Evolutionary conservation across 2,113 vertebrate genomes (phyloP).

Genomic region (Ptyas mucosa): DNA sequence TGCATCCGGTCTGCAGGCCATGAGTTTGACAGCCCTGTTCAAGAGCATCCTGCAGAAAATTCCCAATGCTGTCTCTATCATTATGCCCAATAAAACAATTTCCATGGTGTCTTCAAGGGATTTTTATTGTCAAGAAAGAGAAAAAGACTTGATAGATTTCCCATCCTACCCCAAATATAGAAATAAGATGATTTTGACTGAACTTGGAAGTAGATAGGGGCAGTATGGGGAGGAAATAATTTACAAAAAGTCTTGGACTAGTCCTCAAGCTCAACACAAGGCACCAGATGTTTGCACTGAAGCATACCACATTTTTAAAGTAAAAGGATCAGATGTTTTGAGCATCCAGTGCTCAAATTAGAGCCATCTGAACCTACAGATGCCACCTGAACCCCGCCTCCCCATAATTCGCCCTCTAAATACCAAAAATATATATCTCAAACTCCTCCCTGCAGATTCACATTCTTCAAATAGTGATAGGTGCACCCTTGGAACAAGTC

Average conservation of each 20-base stretch:
- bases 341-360: neutral
- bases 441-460: neutral
- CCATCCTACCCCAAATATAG: neutral
- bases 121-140: neutral
- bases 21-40: no score
- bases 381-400: neutral
- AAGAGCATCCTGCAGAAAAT: neutral
- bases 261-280: neutral
- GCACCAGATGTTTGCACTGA: neutral
- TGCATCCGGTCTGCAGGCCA: accelerated
- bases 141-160: neutral
- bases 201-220: neutral
- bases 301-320: neutral
- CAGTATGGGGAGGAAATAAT: neutral
- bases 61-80: neutral
- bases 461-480: neutral
- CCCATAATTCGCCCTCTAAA: neutral
- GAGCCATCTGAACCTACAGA: neutral
- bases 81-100: neutral
- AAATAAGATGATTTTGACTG: neutral
- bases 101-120: neutral
- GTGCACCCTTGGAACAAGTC: neutral
- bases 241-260: neutral
- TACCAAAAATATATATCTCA: neutral
- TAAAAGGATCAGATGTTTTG: neutral